Percentiles rank a stretch among this genome's conserved stretches.
Conservation (phyloP, 2,113 vertebrate genomes). For the Microcebus lehilahytsara region DNA sequence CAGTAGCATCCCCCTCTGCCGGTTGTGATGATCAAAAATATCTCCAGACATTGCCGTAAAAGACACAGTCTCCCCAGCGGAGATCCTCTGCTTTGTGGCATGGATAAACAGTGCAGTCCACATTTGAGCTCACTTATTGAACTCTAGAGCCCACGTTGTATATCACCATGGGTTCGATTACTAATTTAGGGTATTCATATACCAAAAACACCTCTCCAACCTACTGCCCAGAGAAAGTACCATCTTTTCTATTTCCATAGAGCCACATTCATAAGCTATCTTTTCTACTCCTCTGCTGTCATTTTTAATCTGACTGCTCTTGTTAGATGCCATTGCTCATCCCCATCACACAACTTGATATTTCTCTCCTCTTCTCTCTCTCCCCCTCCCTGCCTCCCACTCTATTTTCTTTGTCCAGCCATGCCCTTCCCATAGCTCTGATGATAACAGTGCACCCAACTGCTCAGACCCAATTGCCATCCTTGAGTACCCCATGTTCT, state of each 20-base stretch:
- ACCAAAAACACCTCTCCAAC: neutral
- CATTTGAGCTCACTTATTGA: neutral
- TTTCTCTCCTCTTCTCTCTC: neutral
- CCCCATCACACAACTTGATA: neutral
- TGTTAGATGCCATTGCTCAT: neutral
- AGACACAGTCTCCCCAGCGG: neutral
- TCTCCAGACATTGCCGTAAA: neutral
- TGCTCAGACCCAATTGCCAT: fast-evolving
- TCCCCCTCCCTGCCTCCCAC: neutral
- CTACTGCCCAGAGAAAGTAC: neutral
- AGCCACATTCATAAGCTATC: neutral
- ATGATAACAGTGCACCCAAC: neutral
- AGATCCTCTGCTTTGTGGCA: neutral
- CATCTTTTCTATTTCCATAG: neutral
- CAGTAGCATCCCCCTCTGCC: neutral
- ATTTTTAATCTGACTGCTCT: neutral
- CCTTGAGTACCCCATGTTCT: neutral
- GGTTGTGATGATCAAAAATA: neutral
- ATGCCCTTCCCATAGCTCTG: neutral
- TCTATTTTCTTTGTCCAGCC: neutral
- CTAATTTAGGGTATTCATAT: neutral
- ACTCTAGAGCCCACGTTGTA: neutral
- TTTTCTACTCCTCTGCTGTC: neutral
- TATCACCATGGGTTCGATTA: neutral
- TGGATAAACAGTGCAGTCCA: neutral